Percentiles rank a stretch among this genome's conserved stretches.
Conservation (phyloP, 2,113 vertebrate genomes). For the Colius striatus region DNA sequence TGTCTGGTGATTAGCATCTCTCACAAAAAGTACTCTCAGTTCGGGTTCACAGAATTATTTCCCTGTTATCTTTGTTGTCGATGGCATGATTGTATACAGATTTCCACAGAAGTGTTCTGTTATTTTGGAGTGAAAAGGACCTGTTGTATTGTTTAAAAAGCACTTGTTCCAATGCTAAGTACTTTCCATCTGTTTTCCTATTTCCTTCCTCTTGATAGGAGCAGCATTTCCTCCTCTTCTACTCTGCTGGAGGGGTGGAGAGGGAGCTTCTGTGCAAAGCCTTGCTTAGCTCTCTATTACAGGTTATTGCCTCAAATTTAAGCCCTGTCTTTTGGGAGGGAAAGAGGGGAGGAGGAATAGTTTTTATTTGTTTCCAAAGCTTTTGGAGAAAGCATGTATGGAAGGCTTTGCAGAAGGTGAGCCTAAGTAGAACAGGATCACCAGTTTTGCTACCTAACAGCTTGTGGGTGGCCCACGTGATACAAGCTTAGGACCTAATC, state of each 20-base stretch:
- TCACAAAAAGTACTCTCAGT: neutral
- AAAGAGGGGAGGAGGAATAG: neutral
- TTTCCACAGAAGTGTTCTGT: conserved; percentile 69
- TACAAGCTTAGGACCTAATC: neutral
- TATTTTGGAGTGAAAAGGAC: conserved; percentile 72
- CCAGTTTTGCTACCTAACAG: neutral
- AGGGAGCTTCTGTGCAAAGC: neutral
- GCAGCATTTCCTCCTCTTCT: conserved; percentile 63
- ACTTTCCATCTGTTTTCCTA: conserved; percentile 84
- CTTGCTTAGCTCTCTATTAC: neutral
- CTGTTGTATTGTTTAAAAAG: conserved; percentile 77
- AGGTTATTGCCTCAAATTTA: neutral
- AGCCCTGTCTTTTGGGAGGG: neutral
- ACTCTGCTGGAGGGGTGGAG: neutral
- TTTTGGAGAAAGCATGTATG: neutral
- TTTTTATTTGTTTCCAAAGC: neutral
- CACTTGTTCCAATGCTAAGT: conserved; percentile 76
- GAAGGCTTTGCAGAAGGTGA: neutral
- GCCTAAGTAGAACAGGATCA: neutral
- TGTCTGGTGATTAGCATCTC: neutral
- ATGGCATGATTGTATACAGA: conserved; percentile 75
- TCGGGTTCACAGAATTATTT: conserved; percentile 87
- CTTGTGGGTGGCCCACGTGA: neutral
- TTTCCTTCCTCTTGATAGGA: conserved; percentile 84
- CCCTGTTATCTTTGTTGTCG: conserved; percentile 82